Evolutionary conservation across 2,888 invertebrate species (phyloP).

Genomic region (Chromoteleia sp.): DNA sequence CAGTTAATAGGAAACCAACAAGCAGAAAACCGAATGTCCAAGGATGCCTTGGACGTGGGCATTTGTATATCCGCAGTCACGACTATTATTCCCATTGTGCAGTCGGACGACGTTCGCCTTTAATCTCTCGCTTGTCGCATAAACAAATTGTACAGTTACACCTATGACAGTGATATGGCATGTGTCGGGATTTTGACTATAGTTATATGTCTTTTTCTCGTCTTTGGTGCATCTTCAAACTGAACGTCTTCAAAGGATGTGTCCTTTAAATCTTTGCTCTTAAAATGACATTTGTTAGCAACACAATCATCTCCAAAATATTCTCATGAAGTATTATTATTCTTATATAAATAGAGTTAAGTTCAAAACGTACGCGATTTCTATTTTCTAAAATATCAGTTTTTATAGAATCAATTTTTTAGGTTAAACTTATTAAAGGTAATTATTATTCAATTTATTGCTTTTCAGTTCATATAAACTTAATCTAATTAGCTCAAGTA

Average conservation of each 20-base stretch:
- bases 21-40: constrained; percentile 65
- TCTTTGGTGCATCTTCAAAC: constrained; percentile 9
- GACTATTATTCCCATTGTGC: constrained; percentile 61
- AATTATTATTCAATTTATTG: too few relatives aligned
- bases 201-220: constrained; percentile 30
- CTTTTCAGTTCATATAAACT: too few relatives aligned
- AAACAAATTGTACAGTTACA: constrained; percentile 65
- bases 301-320: background rate
- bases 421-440: too few relatives aligned
- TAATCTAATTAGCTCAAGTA: too few relatives aligned
- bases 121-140: constrained; percentile 68
- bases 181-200: constrained; percentile 48
- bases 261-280: constrained; percentile 40
- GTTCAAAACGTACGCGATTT: too few relatives aligned
- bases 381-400: too few relatives aligned
- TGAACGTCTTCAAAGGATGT: constrained; percentile 28
- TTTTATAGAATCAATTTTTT: too few relatives aligned
- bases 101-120: constrained; percentile 62
- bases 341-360: too few relatives aligned
- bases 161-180: constrained; percentile 62
- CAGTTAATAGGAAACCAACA: constrained; percentile 69
- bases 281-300: constrained; percentile 27
- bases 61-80: constrained; percentile 44
- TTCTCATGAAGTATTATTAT: background rate
- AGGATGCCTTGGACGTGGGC: constrained; percentile 37